Base-by-base conservation (phyloP, 2,888 invertebrate species). In the Sepiola atlantica region DNA sequence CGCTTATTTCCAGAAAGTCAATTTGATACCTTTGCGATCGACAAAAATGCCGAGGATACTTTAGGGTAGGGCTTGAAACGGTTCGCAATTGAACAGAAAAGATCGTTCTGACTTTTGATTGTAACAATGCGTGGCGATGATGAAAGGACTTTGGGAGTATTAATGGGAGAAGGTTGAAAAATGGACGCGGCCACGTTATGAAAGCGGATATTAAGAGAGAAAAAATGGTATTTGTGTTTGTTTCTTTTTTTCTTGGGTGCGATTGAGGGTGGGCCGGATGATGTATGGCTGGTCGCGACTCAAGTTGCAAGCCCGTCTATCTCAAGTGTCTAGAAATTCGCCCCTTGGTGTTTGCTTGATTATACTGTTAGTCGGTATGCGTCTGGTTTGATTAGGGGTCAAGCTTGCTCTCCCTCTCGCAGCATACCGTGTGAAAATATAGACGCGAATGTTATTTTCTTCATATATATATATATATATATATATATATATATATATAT, bases 241-340 rank as follows among this genome's bases (percentile, higher is more conserved):
- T 77, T n/a, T 77, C 3, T 77, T 77, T 77, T 18, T 77, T 77
- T n/a, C 8, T 2, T 45, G 45, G 2, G 45, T 45, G 45, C 8
- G 45, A 45, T 8, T 45, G 45, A 77, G n/a, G 77, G 77, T n/a
- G n/a, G 77, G 77, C 16, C 14, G 16, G n/a, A n/a, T 12, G 16
- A 14, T 61, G 10, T 61, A 16, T n/a, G 14, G n/a, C n/a, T 77
- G 14, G 12, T 77, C n/a, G n/a, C 77, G 14, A n/a, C 77, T 77
- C 77, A 77, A 32, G 32, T 77, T 77, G n/a, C 77, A n/a, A 77
- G 45, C 45, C 77, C 32, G 77, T 77, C n/a, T 77, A 16, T 77
- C 77, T 77, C 77, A 77, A 77, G 77, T 77, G 77, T 77, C 77
- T 77, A n/a, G n/a, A 77, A 77, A 77, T 77, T 77, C 77, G n/a